Base-by-base conservation (phyloP, 2,888 invertebrate species). In the Drosophila robusta region DNA sequence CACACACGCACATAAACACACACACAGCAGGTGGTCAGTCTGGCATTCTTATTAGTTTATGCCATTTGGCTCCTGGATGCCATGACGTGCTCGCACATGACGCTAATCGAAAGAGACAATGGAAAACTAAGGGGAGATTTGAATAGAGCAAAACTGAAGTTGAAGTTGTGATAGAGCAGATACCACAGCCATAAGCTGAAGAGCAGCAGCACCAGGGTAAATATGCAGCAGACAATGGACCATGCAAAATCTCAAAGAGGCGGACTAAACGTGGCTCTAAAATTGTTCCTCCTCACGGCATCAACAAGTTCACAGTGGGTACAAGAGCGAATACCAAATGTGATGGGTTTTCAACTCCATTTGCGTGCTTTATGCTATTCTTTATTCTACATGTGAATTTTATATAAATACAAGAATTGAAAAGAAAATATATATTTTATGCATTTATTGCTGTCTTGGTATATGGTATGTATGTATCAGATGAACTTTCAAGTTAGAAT, bases 21-120 rank as follows among this genome's bases (percentile, higher is more conserved):
- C 24, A 36, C 12, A 38, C 2, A 16, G 7, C 26, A 34, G 58
- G 55, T 39, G 44, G 36, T 46, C 47, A 54, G 67, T 51, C 41
- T 56, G 58, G 32, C 42, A 34, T 45, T 66, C 45, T 39, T 50
- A 49, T 47, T 49, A 49, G 58, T 44, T 51, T 38, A 69, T 70
- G 65, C 39, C 52, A 69, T 46, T 39, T 51, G 56, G 45, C 5
- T 16, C 11, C 39, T 14, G 46, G 3, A 39, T 57, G 38, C 24
- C 14, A 32, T 41, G 44, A 14, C 39, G 32, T 52, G 47, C 22
- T 34, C 12, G 34, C 45, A 34, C 38, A 36, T 57, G 14, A 29
- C 3, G 29, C 29, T 29, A 29, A 29, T 29, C 29, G 9, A 29
- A 29, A 39, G 34, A 26, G 29, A 32, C 38, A 46, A 57, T 18